Conservation (phyloP, 1,140 invertebrate species). For the Dreissena polymorpha region DNA sequence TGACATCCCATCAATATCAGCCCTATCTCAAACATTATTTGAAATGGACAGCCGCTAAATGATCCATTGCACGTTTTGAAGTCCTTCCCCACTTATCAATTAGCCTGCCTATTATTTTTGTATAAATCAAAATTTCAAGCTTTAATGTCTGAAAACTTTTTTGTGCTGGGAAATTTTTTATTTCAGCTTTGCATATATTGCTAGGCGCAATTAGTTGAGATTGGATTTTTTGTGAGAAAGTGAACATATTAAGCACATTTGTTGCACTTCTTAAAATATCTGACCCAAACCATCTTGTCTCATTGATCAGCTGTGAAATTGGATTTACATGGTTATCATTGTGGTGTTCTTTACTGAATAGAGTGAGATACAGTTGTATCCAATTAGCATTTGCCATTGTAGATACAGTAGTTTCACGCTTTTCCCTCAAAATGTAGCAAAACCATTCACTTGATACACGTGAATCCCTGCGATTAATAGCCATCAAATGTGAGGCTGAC, state of each 20-base stretch:
- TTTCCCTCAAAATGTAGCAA: background rate
- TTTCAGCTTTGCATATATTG: background rate
- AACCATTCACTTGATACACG: background rate
- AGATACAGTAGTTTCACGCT: no score
- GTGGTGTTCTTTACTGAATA: slow-evolving; percentile 4
- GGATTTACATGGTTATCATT: slow-evolving; percentile 38
- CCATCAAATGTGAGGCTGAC: background rate
- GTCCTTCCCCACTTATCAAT: slow-evolving; percentile 2
- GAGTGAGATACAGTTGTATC: background rate
- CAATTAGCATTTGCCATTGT: no score
- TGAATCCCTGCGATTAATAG: slow-evolving; percentile 3
- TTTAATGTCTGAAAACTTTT: background rate
- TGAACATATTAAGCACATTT: no score
- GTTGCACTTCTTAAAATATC: no score
- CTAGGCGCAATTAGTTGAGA: no score
- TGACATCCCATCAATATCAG: slow-evolving; percentile 23
- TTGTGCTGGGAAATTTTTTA: background rate
- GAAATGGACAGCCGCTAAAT: background rate
- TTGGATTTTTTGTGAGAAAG: no score
- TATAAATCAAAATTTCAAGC: slow-evolving; percentile 9
- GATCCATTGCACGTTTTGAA: background rate
- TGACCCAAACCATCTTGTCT: no score
- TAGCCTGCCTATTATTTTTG: background rate
- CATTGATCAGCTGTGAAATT: slow-evolving; percentile 40
- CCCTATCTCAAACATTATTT: background rate